Evolutionary conservation across 2,797 vertebrate genomes (phyloP).

Genomic region (Allobates femoralis): DNA sequence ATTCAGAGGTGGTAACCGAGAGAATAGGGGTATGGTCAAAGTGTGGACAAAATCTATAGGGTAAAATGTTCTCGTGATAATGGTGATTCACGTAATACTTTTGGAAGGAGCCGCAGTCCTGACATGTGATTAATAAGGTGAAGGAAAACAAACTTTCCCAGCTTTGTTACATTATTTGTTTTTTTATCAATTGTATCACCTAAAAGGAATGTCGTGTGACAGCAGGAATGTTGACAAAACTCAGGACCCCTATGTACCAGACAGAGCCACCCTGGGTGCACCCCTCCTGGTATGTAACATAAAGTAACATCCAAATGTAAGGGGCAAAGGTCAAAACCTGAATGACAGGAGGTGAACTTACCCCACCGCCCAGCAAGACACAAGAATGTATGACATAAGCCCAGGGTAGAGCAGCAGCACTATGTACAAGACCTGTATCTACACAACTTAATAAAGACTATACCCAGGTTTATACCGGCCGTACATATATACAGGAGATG

Average conservation of each 20-base stretch:
- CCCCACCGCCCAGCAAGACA: not conserved
- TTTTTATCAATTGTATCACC: not conserved
- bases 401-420: not conserved
- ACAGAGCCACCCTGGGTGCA: not conserved
- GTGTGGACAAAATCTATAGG: not conserved
- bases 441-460: not conserved
- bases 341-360: not conserved
- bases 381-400: not conserved
- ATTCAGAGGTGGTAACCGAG: not conserved
- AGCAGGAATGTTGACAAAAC: not conserved
- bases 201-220: not conserved
- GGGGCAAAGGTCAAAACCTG: not conserved
- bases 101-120: not conserved
- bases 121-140: not conserved
- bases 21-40: not conserved
- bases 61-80: not conserved
- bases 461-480: too few species aligned
- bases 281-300: not conserved
- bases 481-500: too few species aligned
- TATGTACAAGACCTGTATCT: not conserved
- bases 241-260: not conserved
- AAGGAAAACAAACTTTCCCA: not conserved
- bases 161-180: not conserved
- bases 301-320: not conserved
- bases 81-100: not conserved